Conservation (phyloP, 2,888 invertebrate genomes). For the Cryptus armator region DNA sequence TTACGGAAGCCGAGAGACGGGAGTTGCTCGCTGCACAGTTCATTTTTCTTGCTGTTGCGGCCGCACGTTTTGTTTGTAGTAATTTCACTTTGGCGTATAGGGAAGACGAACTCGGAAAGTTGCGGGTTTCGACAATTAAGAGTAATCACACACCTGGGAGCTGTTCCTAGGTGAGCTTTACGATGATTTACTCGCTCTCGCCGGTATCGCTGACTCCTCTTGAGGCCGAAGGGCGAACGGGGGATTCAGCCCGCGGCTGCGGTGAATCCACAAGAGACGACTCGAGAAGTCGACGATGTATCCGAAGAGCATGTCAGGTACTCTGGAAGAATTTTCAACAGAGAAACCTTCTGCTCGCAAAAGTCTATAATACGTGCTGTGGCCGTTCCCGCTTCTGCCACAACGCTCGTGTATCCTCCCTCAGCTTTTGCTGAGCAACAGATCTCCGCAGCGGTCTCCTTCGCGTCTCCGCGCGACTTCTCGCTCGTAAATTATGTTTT, state of each 20-base stretch:
- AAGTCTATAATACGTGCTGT: conserved; percentile 3
- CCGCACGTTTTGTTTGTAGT: conserved; percentile 61
- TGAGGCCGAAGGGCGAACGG: conserved; percentile 44
- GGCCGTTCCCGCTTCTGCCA: conserved; percentile 8
- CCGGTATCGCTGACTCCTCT: conserved; percentile 1
- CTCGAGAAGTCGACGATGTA: conserved; percentile 15
- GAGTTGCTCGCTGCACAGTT: not conserved
- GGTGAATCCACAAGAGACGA: conserved; percentile 18
- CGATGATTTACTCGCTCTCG: conserved; percentile 5
- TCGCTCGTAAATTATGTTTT: conserved; percentile 81
- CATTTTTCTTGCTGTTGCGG: not conserved
- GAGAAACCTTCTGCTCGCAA: conserved; percentile 19
- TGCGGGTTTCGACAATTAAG: conserved; percentile 75
- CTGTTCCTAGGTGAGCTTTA: conserved; percentile 31
- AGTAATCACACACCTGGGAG: conserved; percentile 78
- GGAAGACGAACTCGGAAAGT: conserved; percentile 49
- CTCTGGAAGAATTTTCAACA: conserved; percentile 30
- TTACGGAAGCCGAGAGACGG: conserved; percentile 17
- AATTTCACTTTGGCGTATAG: conserved; percentile 74
- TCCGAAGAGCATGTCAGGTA: conserved; percentile 27
- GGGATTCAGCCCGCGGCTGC: conserved; percentile 34
- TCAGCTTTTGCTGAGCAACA: conserved; percentile 18
- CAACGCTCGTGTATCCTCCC: conserved; percentile 22
- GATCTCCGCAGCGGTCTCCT: conserved; percentile 39
- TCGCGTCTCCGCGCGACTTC: conserved; percentile 31